Evolutionary conservation across 53 echinoderm and acorn worm species (phyloP), one percentile per base, ranked within the genome.

Genomic region (Hippasteria phrygiana): DNA sequence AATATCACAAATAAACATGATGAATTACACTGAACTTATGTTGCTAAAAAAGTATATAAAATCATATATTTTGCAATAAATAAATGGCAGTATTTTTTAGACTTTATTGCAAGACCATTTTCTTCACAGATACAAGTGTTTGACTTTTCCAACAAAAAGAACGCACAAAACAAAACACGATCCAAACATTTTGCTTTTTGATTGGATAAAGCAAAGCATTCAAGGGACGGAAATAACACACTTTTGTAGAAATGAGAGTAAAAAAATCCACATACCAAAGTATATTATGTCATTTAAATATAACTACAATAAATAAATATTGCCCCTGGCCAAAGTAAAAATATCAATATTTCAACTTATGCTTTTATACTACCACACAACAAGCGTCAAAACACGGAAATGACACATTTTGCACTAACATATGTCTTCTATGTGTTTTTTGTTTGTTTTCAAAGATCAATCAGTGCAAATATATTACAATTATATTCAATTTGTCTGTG

Each of bases 391-490:
- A 56, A 42, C 20, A 29, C 17, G 6, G 18, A 34, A 53, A 4
- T 34, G 18, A 31, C 55, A 33, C 35, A 34, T 66, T 34, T 5
- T 10, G 14, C 67, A 66, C 67, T 33, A 10, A 56, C 4, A 3
- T 66, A 56, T 3, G 5, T 32, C 17, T 34, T 33, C 40, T 3
- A 40, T 20, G 73, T 73, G 43, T 41, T 20, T 0, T 73, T 24
- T 26, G 34, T 16, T 67, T 41, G 18, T 38, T 20, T 42, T 73
- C n/a, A 42, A 8, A 20, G 14, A 43, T 73, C 20, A 42, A 41
- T 41, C n/a, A 73, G 41, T 73, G 43, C 43, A 42, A 42, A 73
- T 62, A 62, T 62, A 20, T 62, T 62, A 62, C 22, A 73, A 39
- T 9, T 37, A 9, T 42, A 34, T 43, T 4, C 14, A 73, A 3